A percentile compares a stretch with the other conserved stretches of the same genome.
Evolutionary conservation across 2,888 invertebrate genomes (phyloP).

Genomic region (Eutolmus rufibarbis): DNA sequence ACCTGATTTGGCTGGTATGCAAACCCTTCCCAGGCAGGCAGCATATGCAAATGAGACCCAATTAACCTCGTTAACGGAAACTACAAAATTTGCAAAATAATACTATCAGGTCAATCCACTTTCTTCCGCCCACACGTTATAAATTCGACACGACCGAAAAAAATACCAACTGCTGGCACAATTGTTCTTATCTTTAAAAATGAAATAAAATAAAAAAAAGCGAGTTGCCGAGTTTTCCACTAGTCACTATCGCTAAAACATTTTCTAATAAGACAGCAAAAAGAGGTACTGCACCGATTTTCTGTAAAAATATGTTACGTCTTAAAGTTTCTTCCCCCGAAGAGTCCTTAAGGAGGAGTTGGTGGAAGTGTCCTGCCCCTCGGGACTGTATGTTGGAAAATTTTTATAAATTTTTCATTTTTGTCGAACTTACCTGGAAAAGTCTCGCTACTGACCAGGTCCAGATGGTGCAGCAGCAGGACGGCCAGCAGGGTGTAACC

Average conservation of each 20-base stretch:
- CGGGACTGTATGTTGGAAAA: not conserved
- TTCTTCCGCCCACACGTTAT: not conserved
- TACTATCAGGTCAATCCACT: not conserved
- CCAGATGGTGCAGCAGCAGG: conserved; percentile 16
- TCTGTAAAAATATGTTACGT: not conserved
- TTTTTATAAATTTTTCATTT: not conserved
- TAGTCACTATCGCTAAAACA: not conserved
- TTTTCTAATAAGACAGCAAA: not conserved
- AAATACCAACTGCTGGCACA: not conserved
- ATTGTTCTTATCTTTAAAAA: not conserved
- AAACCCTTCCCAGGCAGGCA: not conserved
- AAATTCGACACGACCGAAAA: not conserved
- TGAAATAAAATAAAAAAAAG: not conserved
- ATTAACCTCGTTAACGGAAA: conserved; percentile 4
- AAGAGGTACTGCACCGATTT: not conserved
- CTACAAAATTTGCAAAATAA: not conserved
- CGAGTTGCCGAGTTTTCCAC: not conserved
- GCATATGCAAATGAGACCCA: conserved; percentile 3
- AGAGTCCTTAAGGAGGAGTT: not conserved
- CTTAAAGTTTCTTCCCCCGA: not conserved
- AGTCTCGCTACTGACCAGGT: conserved; percentile 41
- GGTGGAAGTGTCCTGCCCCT: not conserved
- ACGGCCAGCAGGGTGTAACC: conserved; percentile 36
- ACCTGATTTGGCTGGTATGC: not conserved
- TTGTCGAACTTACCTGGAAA: conserved; percentile 43